A percentile compares a stretch with the other conserved stretches of the same genome.
phyloP scores from a whole-genome alignment of 2,888 invertebrate genomes.

The Xestoiulus laeticollis region DNA sequence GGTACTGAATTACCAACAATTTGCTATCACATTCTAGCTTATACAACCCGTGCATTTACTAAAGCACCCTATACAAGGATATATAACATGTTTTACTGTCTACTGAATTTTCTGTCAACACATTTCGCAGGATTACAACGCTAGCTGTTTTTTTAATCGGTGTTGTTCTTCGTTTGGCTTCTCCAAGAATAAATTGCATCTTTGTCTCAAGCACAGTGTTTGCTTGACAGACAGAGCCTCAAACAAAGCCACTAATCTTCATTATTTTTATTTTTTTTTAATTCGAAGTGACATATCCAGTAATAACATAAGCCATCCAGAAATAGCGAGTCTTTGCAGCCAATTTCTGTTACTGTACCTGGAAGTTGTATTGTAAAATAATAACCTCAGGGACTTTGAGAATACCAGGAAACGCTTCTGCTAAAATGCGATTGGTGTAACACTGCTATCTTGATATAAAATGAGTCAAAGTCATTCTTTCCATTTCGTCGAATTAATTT shows the following conservation, averaged over 20 bases:
- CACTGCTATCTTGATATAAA: slow-evolving; percentile 19
- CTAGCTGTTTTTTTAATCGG: background rate
- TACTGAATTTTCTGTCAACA: background rate
- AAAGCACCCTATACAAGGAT: background rate
- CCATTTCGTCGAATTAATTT: slow-evolving; percentile 30
- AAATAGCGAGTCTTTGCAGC: background rate
- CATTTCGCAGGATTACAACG: background rate
- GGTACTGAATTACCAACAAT: no score
- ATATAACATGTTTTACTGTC: background rate
- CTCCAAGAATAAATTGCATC: background rate
- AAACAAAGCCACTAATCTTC: slow-evolving; percentile 19
- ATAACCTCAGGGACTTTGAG: slow-evolving; percentile 15
- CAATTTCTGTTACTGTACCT: background rate
- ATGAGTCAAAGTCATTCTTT: background rate
- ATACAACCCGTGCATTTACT: background rate
- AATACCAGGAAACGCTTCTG: slow-evolving; percentile 25
- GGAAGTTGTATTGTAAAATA: slow-evolving; percentile 7
- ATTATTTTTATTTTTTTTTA: slow-evolving; percentile 35
- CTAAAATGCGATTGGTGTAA: slow-evolving; percentile 30
- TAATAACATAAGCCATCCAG: background rate
- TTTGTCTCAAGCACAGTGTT: background rate
- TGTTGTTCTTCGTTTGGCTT: background rate
- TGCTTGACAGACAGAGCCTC: background rate
- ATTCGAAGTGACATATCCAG: background rate
- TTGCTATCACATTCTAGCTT: no score